Conservation (phyloP, 2,113 vertebrate genomes). For the Grus americana region DNA sequence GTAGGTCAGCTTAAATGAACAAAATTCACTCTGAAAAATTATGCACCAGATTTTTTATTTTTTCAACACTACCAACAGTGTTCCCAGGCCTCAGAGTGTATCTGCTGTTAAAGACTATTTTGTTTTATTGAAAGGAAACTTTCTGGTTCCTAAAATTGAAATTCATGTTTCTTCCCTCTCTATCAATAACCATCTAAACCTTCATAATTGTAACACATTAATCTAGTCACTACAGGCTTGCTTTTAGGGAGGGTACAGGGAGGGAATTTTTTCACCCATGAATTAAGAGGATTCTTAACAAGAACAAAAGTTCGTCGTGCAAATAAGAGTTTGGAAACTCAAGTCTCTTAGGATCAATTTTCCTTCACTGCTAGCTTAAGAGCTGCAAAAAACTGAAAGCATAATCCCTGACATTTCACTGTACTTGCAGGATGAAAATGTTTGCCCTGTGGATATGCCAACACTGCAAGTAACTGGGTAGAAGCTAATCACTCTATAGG, state of each 20-base stretch:
- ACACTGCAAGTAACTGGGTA: not conserved
- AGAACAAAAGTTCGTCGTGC: not conserved
- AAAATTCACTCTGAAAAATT: not conserved
- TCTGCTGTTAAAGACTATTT: not conserved
- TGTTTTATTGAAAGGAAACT: not conserved
- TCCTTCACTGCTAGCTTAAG: not conserved
- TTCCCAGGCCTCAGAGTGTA: fast-evolving
- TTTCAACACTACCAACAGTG: not conserved
- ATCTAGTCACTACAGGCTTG: not conserved
- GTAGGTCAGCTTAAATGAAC: not conserved
- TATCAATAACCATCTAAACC: not conserved
- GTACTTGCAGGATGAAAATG: not conserved
- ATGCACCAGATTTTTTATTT: not conserved
- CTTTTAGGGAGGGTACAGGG: not conserved
- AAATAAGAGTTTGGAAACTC: not conserved
- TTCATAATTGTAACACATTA: not conserved
- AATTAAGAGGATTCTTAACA: not conserved
- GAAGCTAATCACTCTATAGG: not conserved
- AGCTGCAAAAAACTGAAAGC: not conserved
- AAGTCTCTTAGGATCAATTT: not conserved
- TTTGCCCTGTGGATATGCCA: not conserved
- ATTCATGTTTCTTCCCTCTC: not conserved
- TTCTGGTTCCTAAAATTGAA: not conserved
- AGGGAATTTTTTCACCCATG: not conserved
- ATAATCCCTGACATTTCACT: not conserved